Percentiles rank a stretch among this genome's conserved stretches.
Evolutionary conservation across 2,113 vertebrate species (phyloP).

Genomic region (Anguilla japonica): DNA sequence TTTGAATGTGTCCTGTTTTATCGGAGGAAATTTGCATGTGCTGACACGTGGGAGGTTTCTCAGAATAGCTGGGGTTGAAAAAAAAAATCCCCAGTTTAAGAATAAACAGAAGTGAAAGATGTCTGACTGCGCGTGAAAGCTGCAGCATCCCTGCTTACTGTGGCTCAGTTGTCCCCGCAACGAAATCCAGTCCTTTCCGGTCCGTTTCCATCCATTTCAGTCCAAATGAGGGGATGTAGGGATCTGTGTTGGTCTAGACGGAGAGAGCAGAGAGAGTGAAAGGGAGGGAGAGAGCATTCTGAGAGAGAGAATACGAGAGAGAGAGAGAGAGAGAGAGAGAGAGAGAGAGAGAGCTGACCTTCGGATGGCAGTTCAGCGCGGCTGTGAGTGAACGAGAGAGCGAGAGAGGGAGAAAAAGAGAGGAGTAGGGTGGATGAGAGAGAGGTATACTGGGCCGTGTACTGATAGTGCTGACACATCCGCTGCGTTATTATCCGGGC

Average conservation of each 20-base stretch:
- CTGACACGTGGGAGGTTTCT: constrained; percentile 33
- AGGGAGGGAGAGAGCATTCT: neutral
- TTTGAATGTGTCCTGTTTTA: constrained; percentile 39
- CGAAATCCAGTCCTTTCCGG: neutral
- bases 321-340: constrained; percentile 24
- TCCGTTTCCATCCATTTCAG: constrained; percentile 26
- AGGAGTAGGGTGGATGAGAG: neutral
- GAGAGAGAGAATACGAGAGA: constrained; percentile 1
- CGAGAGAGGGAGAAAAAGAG: neutral
- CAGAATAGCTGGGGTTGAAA: constrained; percentile 23
- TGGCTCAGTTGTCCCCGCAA: neutral
- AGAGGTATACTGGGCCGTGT: neutral
- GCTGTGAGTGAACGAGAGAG: neutral
- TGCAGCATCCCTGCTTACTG: neutral
- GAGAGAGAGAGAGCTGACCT: constrained; percentile 23
- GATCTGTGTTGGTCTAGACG: neutral
- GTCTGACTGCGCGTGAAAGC: neutral
- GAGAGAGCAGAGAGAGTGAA: neutral
- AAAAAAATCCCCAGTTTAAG: neutral
- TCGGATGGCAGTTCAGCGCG: neutral
- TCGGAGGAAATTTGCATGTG: constrained; percentile 42
- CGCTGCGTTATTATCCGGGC: neutral
- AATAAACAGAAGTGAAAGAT: neutral
- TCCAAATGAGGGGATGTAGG: neutral
- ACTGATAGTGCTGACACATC: neutral